Base-by-base conservation (phyloP, 2,888 invertebrate species). In the Palloptera scutellata region DNA sequence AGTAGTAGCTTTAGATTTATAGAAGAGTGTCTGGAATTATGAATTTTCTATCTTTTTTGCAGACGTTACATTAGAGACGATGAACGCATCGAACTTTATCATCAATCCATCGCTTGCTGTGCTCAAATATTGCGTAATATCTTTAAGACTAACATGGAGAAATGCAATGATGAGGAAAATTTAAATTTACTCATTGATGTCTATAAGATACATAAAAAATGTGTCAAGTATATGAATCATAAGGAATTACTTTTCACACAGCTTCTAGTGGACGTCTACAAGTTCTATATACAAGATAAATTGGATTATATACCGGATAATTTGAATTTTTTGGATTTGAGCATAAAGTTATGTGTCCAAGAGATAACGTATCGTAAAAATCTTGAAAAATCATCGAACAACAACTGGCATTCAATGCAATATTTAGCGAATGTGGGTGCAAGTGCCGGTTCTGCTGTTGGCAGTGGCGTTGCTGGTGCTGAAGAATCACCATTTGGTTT, bases 31-130 rank as follows among this genome's bases (percentile, higher is more conserved):
- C 15, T 19, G 15, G 15, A 10, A 13, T 52, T 19, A n/a, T 52
- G n/a, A 52, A 4, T 52, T 57, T 64, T 62, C 15, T 13, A 30
- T 55, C 61, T 62, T 20, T 13, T 42, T 55, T 85, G 12, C 78
- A 91, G 91, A 78, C 91, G 91, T 78, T 97, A 96, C 83, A 88
- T 97, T 68, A 89, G 93, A 48, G 95, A 96, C 81, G 89, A 89
- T 1, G 96, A 96, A 81, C 88, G 96, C 66, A 90, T 92, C 75
- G 91, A 92, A 77, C 86, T 95, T 66, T 91, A 92, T 0, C 90
- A 92, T 66, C 92, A 93, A 85, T 94, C 96, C 0, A 88, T 93
- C 70, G 89, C 90, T 0, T 87, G 92, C 71, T 91, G 92, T 74
- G 86, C 90, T 10, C 91, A 92, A 79, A 90, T 91, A 48, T 84